Conservation (phyloP, 1,140 invertebrate species). For the Eufriesea mexicana region DNA sequence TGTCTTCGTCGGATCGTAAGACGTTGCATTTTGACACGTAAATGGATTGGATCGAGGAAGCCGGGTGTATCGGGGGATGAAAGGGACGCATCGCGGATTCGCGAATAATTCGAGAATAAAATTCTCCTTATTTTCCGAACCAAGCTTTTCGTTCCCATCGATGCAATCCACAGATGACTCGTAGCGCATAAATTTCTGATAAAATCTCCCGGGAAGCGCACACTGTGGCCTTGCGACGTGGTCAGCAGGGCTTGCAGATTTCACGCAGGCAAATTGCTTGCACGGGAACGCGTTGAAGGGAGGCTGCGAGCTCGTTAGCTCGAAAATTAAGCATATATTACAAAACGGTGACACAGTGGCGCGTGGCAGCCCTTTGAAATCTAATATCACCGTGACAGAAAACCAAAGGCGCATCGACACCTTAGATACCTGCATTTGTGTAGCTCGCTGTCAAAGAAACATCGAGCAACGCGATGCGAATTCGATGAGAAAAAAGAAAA, state of each 20-base stretch:
- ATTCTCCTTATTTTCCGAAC: not conserved
- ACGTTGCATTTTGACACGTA: no score
- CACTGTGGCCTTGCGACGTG: no score
- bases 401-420: not conserved
- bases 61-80: no score
- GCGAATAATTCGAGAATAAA: not conserved
- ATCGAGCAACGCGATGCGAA: not conserved
- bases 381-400: not conserved
- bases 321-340: constrained; percentile 10
- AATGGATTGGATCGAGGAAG: no score
- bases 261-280: not conserved
- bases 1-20: not conserved
- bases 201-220: not conserved
- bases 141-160: not conserved
- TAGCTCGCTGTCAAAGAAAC: no score
- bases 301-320: not conserved
- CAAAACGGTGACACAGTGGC: not conserved
- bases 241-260: not conserved
- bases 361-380: not conserved
- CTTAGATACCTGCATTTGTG: not conserved
- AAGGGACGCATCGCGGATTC: no score
- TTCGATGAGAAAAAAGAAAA: not conserved
- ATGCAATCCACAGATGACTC: not conserved
- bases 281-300: not conserved
- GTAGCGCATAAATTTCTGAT: not conserved